phyloP scores from a whole-genome alignment of 2,888 invertebrate species.

The Caenorhabditis angaria region DNA sequence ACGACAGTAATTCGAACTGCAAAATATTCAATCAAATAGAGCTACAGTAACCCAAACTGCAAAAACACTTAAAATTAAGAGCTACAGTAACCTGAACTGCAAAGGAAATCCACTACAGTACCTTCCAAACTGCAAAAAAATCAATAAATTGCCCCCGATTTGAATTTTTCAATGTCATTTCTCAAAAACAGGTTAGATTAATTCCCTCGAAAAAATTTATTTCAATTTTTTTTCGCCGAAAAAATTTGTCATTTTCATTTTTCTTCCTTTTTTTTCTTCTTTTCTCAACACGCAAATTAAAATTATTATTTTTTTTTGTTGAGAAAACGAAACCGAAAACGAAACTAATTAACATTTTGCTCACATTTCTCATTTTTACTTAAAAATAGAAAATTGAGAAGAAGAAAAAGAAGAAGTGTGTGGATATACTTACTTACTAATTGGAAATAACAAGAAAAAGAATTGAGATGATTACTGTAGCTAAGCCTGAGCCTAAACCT shows the following conservation, averaged over 20 bases:
- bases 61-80: neutral
- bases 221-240: neutral
- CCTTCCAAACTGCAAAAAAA: no score
- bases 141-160: no score
- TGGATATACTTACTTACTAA: no score
- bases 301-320: constrained; percentile 16
- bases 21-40: neutral
- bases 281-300: no score
- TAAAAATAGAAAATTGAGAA: neutral
- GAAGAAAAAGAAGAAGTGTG: neutral
- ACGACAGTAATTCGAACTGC: neutral
- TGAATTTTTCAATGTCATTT: neutral
- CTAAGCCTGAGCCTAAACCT: no score
- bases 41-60: neutral
- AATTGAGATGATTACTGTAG: no score
- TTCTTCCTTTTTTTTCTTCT: constrained; percentile 11
- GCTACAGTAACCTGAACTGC: no score
- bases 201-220: constrained; percentile 13
- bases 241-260: neutral
- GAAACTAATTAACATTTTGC: constrained; percentile 41
- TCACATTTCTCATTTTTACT: constrained; percentile 15
- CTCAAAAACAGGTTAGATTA: neutral
- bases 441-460: neutral
- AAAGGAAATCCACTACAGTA: no score
- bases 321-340: constrained; percentile 12